A percentile compares a stretch with the other conserved stretches of the same genome.
Conservation (phyloP, 2,113 vertebrate genomes). For the Percopsis transmontana region DNA sequence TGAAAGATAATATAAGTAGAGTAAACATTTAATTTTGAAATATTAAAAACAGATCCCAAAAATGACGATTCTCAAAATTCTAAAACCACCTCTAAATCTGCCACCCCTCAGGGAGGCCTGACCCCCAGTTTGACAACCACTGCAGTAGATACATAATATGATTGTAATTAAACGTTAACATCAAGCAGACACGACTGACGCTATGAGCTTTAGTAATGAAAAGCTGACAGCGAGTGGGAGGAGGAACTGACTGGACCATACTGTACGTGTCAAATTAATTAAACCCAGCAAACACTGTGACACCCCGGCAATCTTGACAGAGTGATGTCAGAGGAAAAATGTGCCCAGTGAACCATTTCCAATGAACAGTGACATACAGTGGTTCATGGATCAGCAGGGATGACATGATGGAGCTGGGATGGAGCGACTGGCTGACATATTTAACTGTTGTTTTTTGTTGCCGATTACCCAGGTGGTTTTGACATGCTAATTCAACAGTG, state of each 20-base stretch:
- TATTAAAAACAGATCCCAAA: too few relatives aligned
- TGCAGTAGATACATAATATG: too few relatives aligned
- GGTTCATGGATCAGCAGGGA: constrained; percentile 11
- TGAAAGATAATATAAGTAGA: too few relatives aligned
- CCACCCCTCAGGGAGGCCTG: too few relatives aligned
- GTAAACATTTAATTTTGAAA: too few relatives aligned
- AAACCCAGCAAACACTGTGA: not conserved
- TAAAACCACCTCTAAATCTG: too few relatives aligned
- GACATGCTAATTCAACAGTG: constrained; percentile 64
- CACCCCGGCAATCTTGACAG: not conserved
- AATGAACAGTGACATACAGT: not conserved
- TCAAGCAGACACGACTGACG: too few relatives aligned
- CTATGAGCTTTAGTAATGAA: too few relatives aligned
- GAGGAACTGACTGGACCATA: not conserved
- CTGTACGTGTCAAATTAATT: not conserved
- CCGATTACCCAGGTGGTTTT: constrained; percentile 58
- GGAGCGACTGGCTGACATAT: constrained; percentile 17
- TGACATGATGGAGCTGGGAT: not conserved
- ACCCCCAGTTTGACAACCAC: too few relatives aligned
- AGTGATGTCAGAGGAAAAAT: constrained; percentile 5
- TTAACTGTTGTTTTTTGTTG: constrained; percentile 15
- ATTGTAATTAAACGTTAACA: too few relatives aligned
- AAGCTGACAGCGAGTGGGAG: not conserved
- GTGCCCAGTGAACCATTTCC: constrained; percentile 4
- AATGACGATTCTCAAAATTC: too few relatives aligned